Evolutionary conservation across 2,113 vertebrate species (phyloP).

Genomic region (Hystrix cristata): DNA sequence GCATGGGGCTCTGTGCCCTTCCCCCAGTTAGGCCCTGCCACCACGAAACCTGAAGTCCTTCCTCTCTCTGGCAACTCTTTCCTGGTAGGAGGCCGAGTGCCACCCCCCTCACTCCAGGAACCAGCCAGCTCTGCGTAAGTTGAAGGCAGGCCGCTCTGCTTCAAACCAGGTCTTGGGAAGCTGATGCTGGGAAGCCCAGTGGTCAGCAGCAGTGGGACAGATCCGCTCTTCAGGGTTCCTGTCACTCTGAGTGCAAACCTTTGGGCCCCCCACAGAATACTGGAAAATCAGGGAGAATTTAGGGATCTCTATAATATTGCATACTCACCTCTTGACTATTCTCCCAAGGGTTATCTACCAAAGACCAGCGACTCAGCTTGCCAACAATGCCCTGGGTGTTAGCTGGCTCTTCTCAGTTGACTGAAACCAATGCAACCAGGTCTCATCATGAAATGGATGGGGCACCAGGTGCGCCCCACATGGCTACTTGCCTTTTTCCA

Average conservation of each 20-base stretch:
- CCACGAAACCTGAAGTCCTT: background rate
- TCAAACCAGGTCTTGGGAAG: background rate
- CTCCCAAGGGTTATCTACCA: background rate
- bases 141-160: background rate
- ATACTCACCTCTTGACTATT: background rate
- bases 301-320: background rate
- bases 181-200: background rate
- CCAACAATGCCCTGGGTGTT: background rate
- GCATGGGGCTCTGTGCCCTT: background rate
- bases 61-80: background rate
- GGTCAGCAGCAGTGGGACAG: background rate
- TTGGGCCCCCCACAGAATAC: background rate
- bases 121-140: rapidly evolving
- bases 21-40: background rate
- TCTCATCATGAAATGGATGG: background rate
- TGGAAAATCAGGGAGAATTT: background rate
- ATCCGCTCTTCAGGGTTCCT: background rate
- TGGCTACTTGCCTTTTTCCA: background rate
- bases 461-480: background rate
- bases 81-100: background rate
- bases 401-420: background rate
- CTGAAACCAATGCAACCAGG: background rate
- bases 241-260: background rate
- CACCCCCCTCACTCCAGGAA: background rate
- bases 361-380: background rate